Base-by-base conservation (phyloP, 2,888 invertebrate genomes). In the Phalera bucephala region DNA sequence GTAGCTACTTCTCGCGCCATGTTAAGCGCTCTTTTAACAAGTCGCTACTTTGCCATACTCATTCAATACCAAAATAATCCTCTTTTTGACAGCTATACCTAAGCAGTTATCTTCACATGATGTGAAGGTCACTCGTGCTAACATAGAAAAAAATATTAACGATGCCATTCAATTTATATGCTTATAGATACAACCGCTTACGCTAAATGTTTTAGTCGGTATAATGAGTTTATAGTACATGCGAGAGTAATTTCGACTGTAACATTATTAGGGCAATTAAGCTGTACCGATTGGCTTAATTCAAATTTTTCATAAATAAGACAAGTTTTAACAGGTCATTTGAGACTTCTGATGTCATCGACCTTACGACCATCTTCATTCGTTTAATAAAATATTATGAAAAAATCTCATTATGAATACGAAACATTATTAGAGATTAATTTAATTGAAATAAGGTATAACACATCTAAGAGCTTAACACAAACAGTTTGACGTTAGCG, bases 71-170 rank as follows among this genome's bases (percentile, higher is more conserved):
- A n/a, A n/a, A n/a, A n/a, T n/a, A n/a, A n/a, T n/a, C n/a, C n/a
- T n/a, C n/a, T n/a, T n/a, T n/a, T n/a, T n/a, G n/a, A n/a, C n/a
- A n/a, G n/a, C n/a, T n/a, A n/a, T n/a, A n/a, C n/a, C n/a, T n/a
- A n/a, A n/a, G n/a, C n/a, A n/a, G n/a, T n/a, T n/a, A n/a, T n/a
- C n/a, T n/a, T n/a, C n/a, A n/a, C n/a, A n/a, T n/a, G n/a, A n/a
- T n/a, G n/a, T n/a, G 19, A 33, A 32, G 27, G 31, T 36, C 33
- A 36, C 26, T 20, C 6, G 14, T 30, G 30, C 10, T 26, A 10
- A 41, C 27, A 33, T 36, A 31, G 33, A 9, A 27, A 30, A n/a
- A 36, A 23, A 31, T 33, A 41, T 36, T 33, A 36, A 44, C 36
- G 33, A 25, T 28, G 31, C 4, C 30, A 43, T 39, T 39, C 19